Base-by-base conservation (phyloP, 2,797 vertebrate species). In the Falco cherrug region DNA sequence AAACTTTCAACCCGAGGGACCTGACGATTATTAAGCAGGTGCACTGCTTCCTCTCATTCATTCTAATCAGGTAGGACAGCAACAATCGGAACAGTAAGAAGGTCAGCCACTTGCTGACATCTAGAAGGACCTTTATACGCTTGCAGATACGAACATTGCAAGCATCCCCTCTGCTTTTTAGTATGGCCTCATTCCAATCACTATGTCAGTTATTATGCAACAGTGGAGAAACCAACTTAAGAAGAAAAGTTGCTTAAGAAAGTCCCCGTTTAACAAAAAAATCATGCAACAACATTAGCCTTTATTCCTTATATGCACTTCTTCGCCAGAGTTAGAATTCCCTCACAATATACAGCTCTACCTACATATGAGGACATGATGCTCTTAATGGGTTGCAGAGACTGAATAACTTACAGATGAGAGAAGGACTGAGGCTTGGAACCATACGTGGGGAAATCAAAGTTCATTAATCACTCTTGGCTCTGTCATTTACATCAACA, bases 21-120 rank as follows among this genome's bases (percentile, higher is more conserved):
- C 17, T 82, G 77, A 82, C 29, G 16, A 88, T 92, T 64, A 90
- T 75, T 91, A 70, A 95, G 56, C 73, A 90, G 85, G 79, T 89
- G 69, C 57, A 71, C 59, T 67, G 64, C 56, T 84, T 87, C 73
- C 76, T 77, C 29, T 59, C 13, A 6, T 57, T 82, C 75, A 24
- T 17, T 71, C n/a, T 25, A 35, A 74, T 39, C 70, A 84, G 80
- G 56, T 74, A 78, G 39, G 64, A 68, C 31, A 54, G 67, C 26
- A 77, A 56, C 75, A 71, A 48, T 21, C 11, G 15, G 21, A 85
- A 15, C 31, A 76, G 8, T 19, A 26, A 73, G 16, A 68, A 84
- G 20, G 73, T 84, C 84, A 81, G 65, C 41, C 69, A 54, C 45
- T 47, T 77, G 47, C 61, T 88, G 57, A 71, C 26, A 47, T 21